Conservation (phyloP, 2,113 vertebrate genomes). For the Burhinus oedicnemus region DNA sequence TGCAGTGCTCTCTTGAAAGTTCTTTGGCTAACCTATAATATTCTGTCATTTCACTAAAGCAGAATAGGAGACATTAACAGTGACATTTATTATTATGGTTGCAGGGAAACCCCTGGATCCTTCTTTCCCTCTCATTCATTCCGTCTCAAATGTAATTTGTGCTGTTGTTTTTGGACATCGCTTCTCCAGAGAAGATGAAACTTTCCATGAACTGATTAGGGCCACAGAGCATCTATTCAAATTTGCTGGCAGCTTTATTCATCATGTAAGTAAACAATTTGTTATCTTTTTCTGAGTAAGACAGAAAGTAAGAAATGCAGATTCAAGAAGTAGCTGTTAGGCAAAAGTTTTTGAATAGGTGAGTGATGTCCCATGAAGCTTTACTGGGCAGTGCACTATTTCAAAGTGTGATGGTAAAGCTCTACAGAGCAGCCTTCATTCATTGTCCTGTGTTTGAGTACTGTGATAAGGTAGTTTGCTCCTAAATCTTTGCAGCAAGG, state of each 20-base stretch:
- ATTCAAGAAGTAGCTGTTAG: not conserved
- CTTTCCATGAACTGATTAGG: conserved; percentile 62
- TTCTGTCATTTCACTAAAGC: not conserved
- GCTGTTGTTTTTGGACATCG: conserved; percentile 47
- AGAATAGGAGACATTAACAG: not conserved
- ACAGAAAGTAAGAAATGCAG: not conserved
- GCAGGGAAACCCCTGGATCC: conserved; percentile 65
- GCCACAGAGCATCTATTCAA: not conserved
- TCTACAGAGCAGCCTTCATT: not conserved
- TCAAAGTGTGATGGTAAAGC: not conserved
- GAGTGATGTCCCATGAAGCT: not conserved
- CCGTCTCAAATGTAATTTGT: conserved; percentile 62
- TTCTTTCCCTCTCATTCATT: conserved; percentile 30
- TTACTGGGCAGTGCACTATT: not conserved
- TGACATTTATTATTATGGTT: not conserved
- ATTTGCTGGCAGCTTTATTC: conserved; percentile 4
- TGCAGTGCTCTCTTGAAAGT: not conserved
- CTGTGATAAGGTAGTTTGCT: not conserved
- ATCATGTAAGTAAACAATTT: conserved; percentile 14
- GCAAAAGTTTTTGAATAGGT: not conserved
- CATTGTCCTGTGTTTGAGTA: not conserved
- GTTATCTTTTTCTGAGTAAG: not conserved
- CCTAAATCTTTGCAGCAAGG: not conserved
- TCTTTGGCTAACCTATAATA: not conserved
- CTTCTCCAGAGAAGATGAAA: conserved; percentile 59